Evolutionary conservation across 53 echinoderm and acorn worm species (phyloP).

Genomic region (Echinarachnius parma): DNA sequence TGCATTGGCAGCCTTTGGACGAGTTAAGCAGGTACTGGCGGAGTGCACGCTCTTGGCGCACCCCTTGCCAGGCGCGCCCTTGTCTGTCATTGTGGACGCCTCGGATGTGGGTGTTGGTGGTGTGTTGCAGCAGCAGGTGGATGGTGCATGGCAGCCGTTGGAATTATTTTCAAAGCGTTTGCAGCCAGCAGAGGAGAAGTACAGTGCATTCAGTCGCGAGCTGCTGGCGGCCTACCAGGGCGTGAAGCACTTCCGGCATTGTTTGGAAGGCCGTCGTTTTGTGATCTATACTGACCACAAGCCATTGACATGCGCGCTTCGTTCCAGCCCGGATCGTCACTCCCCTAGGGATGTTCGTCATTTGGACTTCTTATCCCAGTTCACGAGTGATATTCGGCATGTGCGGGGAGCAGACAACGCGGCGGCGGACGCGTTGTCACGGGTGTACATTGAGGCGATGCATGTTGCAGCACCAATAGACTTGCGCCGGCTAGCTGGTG

Average conservation of each 20-base stretch:
- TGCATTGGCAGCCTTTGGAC: slow-evolving; percentile 1
- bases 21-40: slow-evolving; percentile 8
- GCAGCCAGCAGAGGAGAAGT: slow-evolving; percentile 34
- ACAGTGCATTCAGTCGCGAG: too few relatives aligned
- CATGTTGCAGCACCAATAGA: too few relatives aligned
- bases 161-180: slow-evolving; percentile 7
- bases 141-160: slow-evolving; percentile 38
- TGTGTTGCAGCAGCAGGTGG: slow-evolving; percentile 26
- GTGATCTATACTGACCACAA: slow-evolving; percentile 41
- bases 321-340: slow-evolving; percentile 14
- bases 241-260: slow-evolving; percentile 40
- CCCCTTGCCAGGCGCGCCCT: slow-evolving; percentile 6
- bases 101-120: slow-evolving; percentile 30
- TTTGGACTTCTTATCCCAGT: slow-evolving; percentile 41
- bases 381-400: slow-evolving; percentile 15
- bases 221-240: slow-evolving; percentile 27
- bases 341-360: slow-evolving; percentile 39
- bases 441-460: too few relatives aligned
- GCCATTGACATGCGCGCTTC: slow-evolving; percentile 20
- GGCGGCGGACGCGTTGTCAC: too few relatives aligned
- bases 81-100: slow-evolving; percentile 38
- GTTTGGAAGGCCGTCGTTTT: slow-evolving; percentile 23
- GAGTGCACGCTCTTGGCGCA: slow-evolving; percentile 17
- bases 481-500: too few relatives aligned
- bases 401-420: too few relatives aligned